phyloP scores from a whole-genome alignment of 2,888 invertebrate species.

The Netelia inedita region DNA sequence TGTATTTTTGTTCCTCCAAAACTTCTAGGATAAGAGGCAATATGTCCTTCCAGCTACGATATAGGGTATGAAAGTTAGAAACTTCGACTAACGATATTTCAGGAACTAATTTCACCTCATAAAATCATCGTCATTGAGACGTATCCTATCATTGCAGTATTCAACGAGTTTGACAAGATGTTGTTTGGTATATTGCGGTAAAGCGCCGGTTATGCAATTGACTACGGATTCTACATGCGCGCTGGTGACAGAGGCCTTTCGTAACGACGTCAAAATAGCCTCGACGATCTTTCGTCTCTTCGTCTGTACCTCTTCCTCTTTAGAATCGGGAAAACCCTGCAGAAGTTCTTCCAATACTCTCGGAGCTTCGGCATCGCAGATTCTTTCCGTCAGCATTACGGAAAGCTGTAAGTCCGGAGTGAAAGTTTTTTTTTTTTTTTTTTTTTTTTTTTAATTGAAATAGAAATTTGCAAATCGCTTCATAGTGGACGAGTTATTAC shows the following conservation, averaged over 20 bases:
- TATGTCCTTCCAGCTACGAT: constrained; percentile 89
- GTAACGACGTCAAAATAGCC: constrained; percentile 83
- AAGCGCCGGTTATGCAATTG: constrained; percentile 85
- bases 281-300: constrained; percentile 81
- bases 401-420: constrained; percentile 75
- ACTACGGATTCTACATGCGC: constrained; percentile 85
- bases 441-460: constrained; percentile 7
- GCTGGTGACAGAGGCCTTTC: constrained; percentile 82
- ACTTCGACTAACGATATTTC: not conserved
- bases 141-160: constrained; percentile 87
- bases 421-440: not conserved
- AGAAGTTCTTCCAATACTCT: constrained; percentile 80
- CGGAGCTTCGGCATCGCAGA: constrained; percentile 77
- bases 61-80: constrained; percentile 30
- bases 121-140: constrained; percentile 86
- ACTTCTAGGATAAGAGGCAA: constrained; percentile 88
- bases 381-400: constrained; percentile 74
- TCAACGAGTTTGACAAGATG: constrained; percentile 87
- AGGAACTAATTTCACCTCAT: constrained; percentile 82
- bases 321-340: constrained; percentile 75
- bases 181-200: constrained; percentile 86
- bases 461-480: not conserved
- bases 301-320: constrained; percentile 72
- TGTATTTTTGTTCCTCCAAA: constrained; percentile 86
- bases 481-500: too few species aligned